Evolutionary conservation across 2,888 invertebrate genomes (phyloP), one percentile per base, ranked within the genome.

Genomic region (Hirtodrosophila alboralis): DNA sequence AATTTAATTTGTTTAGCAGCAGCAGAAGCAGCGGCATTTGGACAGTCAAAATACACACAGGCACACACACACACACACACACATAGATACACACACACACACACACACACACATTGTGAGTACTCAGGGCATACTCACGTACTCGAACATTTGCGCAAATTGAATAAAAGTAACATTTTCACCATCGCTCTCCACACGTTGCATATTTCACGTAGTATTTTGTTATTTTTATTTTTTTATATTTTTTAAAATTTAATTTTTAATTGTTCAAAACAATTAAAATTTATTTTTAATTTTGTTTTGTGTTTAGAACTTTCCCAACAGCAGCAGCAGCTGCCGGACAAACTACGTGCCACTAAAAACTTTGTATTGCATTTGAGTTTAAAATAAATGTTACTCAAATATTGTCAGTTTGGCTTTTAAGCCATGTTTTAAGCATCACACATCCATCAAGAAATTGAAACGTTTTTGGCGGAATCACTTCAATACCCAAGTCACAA

Each of bases 211-310:
- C 37, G 38, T 62, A 47, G 43, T 33, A 27, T 16, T 51, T 69
- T 80, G 5, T 18, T n/a, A n/a, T n/a, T n/a, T 18, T 18, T 18
- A 2, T 18, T 18, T 18, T 18, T 4, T 18, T 18, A 4, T 18
- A 1, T 1, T 69, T 78, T 80, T 61, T 2, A 2, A 61, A 81
- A 75, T 81, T 80, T 70, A 63, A 75, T 84, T 84, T 86, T 86
- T 86, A 79, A 81, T 84, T 84, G 81, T 71, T 84, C 49, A 52
- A 86, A 81, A 86, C 86, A 81, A 81, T 84, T 86, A 86, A 79
- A 84, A 86, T 80, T 79, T 86, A 84, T 81, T 70, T 70, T 70
- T 52, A 65, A 83, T 68, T 84, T 86, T 59, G 63, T 65, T 54
- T 57, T 66, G 30, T 52, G 36, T 40, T 7, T 31, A 21, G 9